These are phyloP conservation scores for Ranitomeya variabilis DNA, from an alignment of 2,113 vertebrate species.

Conservation along the genomic window DNA sequence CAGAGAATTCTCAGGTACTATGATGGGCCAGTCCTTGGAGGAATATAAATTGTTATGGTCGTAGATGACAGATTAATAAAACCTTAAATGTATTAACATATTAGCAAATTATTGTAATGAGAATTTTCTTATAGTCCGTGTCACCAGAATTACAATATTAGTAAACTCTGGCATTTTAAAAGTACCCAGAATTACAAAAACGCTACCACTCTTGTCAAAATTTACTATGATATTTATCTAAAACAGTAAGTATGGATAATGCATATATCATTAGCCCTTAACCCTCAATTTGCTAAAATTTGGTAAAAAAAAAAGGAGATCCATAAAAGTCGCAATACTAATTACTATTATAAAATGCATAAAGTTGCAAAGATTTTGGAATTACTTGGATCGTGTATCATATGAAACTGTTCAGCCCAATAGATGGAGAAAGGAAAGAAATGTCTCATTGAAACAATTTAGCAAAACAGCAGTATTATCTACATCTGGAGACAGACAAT, in stretches of 20 bases:
- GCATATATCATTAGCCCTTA: not conserved
- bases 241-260: not conserved
- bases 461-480: slow-evolving; percentile 1
- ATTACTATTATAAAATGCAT: not conserved
- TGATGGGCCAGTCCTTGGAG: too few relatives aligned
- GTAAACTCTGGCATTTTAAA: too few relatives aligned
- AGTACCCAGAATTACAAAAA: too few relatives aligned
- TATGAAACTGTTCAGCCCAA: not conserved
- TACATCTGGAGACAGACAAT: slow-evolving; percentile 31
- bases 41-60: too few relatives aligned
- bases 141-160: too few relatives aligned
- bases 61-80: too few relatives aligned
- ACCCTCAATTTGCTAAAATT: not conserved
- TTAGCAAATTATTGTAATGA: too few relatives aligned
- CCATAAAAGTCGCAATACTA: not conserved
- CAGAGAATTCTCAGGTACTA: too few relatives aligned
- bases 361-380: not conserved
- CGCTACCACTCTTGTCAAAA: too few relatives aligned
- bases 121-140: too few relatives aligned
- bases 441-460: not conserved
- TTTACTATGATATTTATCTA: not conserved
- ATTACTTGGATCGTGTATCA: not conserved
- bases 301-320: not conserved
- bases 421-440: not conserved
- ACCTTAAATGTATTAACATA: too few relatives aligned